Base-by-base conservation (phyloP, 1,140 invertebrate species). In the Macrobrachium rosenbergii region DNA sequence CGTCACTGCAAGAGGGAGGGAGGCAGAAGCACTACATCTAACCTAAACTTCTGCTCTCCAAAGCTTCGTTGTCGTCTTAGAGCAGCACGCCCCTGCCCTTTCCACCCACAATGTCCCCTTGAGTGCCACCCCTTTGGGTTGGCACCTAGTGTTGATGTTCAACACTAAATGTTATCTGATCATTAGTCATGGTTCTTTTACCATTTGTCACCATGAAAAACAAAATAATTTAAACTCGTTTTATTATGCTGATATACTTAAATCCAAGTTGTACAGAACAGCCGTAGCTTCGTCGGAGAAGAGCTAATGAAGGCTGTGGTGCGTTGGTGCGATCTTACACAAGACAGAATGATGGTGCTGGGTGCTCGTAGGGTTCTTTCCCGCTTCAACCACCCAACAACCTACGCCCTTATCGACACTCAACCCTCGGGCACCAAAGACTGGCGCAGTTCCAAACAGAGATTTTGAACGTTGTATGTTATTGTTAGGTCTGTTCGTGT, bases 391-490 rank as follows among this genome's bases (percentile, higher is more conserved):
- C 77, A 17, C 67, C 67, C 28, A 67, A 37, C 77, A 28, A 80
- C 84, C 60, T 79, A 81, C 84, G 59, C 84, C 63, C 83, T 80
- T 86, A 58, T 58, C 19, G 21, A 52, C 64, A 17, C 17, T n/a
- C 63, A 63, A 73, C 83, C 77, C 83, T 21, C 62, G 60, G 76
- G 76, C 76, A 62, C 73, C 77, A 72, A 28, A 52, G 67, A 37
- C 84, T 87, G 84, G 84, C 84, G 69, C 59, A 21, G 45, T 59
- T 87, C 84, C 84, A 87, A 87, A 87, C 62, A 76, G 73, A 83
- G 58, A 87, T 80, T 87, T 87, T 72, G 84, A 87, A 81, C 59
- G 73, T 87, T 87, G 14, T 82, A 76, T 80, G 63, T 81, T 73
- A 81, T 82, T 77, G 79, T 87, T 60, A 76, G 58, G 11, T 87